Base-by-base conservation (phyloP, 2,888 invertebrate species). In the Stenchaetothrips biformis region DNA sequence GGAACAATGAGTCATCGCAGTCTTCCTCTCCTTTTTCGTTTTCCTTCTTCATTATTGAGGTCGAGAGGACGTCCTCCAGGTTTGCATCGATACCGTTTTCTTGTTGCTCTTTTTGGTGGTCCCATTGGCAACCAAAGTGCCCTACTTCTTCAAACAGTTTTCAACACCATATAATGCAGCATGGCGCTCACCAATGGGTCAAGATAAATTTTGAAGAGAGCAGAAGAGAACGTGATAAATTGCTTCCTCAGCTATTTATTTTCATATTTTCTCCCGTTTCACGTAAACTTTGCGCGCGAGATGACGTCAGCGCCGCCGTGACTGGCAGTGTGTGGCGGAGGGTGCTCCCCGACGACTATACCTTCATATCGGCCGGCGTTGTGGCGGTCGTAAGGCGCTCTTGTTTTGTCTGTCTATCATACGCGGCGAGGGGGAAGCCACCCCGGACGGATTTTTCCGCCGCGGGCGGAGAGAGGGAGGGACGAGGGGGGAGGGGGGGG, bases 1-100 rank as follows among this genome's bases (percentile, higher is more conserved):
- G 67, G 21, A 21, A 74, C 67, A 74, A 74, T 74, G 67, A 74
- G 67, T 74, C 67, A 74, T 74, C 67, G 21, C 67, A 37, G 37
- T 4, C 37, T 37, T 4, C 37, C 37, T 37, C 37, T 37, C 37
- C 37, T 37, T 37, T 4, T 37, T 37, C 37, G 37, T 37, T 37
- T 37, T 4, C 37, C 37, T 37, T 37, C 37, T 37, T 37, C 37
- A 37, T 37, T 37, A 37, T 37, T 37, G 37, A 37, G 37, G 37
- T 37, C 37, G 37, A 37, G 37, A 37, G 37, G 37, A 37, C 37
- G 37, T 37, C 37, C 37, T 37, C 37, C 37, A 37, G 37, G 37
- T 37, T 37, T 37, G 37, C 37, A 37, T 37, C 37, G 37, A 37
- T 37, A 37, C 37, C n/a, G n/a, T n/a, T n/a, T 37, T 37, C 37